Percentiles rank a stretch among this genome's conserved stretches.
These are phyloP conservation scores for Ametastegia equiseti DNA, from an alignment of 2,888 invertebrate species.

Conservation along the genomic window DNA sequence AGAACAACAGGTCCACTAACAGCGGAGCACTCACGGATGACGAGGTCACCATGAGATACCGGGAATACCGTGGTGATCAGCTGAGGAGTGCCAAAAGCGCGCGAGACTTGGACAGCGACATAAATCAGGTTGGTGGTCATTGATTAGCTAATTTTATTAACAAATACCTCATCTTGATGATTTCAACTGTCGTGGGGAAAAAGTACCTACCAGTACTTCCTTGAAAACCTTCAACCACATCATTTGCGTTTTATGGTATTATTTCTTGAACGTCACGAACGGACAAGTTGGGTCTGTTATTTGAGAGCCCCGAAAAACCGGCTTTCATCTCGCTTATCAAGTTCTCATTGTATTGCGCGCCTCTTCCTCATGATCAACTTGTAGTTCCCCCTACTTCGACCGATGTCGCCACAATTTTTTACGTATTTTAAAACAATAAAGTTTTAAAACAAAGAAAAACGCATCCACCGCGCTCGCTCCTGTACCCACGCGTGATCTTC, in stretches of 20 bases:
- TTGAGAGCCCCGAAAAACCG: conserved; percentile 35
- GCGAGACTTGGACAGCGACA: conserved; percentile 71
- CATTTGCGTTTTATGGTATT: too few species aligned
- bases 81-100: conserved; percentile 71
- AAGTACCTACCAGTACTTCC: neutral
- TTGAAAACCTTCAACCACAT: neutral
- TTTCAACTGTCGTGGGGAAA: conserved; percentile 3
- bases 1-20: conserved; percentile 63
- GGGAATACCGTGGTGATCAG: conserved; percentile 72
- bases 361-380: too few species aligned
- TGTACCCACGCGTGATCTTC: too few species aligned
- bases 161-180: neutral
- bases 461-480: too few species aligned
- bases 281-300: neutral
- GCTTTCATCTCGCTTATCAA: conserved; percentile 34
- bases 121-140: conserved; percentile 67
- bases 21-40: conserved; percentile 71
- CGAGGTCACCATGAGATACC: conserved; percentile 72
- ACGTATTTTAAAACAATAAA: too few species aligned
- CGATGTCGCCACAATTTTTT: too few species aligned
- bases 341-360: too few species aligned
- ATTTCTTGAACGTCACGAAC: neutral
- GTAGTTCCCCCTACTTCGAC: too few species aligned
- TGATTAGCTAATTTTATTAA: neutral
- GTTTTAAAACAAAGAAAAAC: too few species aligned